Evolutionary conservation across 2,888 invertebrate species (phyloP), one percentile per base, ranked within the genome.

Genomic region (Azorinus chamasolen): DNA sequence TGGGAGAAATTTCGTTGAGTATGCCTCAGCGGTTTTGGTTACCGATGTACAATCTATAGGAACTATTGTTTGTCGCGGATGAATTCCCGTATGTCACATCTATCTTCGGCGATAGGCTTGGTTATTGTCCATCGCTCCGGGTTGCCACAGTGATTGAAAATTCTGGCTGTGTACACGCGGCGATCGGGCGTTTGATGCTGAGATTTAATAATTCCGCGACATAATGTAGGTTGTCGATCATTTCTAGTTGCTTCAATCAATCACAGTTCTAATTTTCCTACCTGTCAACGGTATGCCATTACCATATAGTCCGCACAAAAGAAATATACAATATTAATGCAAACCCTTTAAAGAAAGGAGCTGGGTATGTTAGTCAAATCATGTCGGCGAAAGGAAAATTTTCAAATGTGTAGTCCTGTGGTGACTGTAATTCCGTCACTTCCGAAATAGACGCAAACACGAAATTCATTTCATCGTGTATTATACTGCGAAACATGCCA

Each of bases 81-180:
- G 78, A 72, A 69, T 78, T 78, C 78, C 78, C 78, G 43, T 55
- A 72, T 72, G 78, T 72, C 78, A 72, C 72, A 78, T 78, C 72
- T 78, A 78, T 78, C 78, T 78, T 78, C 72, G 54, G 59, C 70
- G 72, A 58, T 68, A 72, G 71, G 59, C 64, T 59, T 72, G 68
- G 68, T 59, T 59, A 69, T 72, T 68, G 65, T 68, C 37, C 39
- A 24, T 37, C 72, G n/a, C 72, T 61, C 58, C 72, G 61, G 78
- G 78, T 32, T 68, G 46, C 78, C 62, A 27, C 62, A 32, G 78
- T 73, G 78, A 78, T 78, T 78, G 78, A 78, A 72, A 78, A 72
- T 69, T 58, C 54, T 69, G 68, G 69, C 78, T 59, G 72, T 54
- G 68, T 55, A 64, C 78, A 78, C 64, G 69, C 69, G 45, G 78